Conservation (phyloP, 2,888 invertebrate genomes). For the Abrostola tripartita region DNA sequence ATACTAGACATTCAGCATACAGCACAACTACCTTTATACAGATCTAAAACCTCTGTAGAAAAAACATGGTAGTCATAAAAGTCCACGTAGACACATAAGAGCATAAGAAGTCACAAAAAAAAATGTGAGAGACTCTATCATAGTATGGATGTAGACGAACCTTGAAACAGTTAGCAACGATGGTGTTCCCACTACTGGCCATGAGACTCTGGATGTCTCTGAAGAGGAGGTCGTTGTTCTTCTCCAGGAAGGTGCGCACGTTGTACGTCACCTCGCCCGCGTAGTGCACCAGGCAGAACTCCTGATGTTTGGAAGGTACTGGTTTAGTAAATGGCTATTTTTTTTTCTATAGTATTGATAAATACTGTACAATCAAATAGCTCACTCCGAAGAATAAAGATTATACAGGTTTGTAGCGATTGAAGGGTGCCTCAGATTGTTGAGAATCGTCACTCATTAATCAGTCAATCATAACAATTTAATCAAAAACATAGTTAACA, state of each 20-base stretch:
- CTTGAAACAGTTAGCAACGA: conserved; percentile 81
- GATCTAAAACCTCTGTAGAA: too few species aligned
- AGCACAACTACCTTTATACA: too few species aligned
- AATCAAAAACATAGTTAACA: too few species aligned
- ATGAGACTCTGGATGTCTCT: conserved; percentile 95
- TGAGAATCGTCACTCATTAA: too few species aligned
- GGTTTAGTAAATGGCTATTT: background rate
- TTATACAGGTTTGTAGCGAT: too few species aligned
- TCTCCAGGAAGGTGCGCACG: conserved; percentile 95
- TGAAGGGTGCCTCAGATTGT: too few species aligned
- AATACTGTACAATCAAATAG: too few species aligned
- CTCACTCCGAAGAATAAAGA: too few species aligned
- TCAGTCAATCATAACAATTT: too few species aligned
- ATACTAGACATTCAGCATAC: too few species aligned
- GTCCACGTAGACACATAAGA: background rate
- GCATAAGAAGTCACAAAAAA: background rate
- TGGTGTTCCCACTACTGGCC: conserved; percentile 88
- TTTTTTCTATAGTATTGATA: too few species aligned
- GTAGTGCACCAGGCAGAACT: conserved; percentile 96
- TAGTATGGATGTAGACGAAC: conserved; percentile 63
- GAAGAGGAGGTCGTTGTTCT: conserved; percentile 97
- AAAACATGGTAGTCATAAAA: too few species aligned
- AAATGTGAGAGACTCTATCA: background rate
- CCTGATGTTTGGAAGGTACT: conserved; percentile 82
- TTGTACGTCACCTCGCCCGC: conserved; percentile 98